A percentile compares a stretch with the other conserved stretches of the same genome.
Evolutionary conservation across 2,888 invertebrate genomes (phyloP).

Genomic region (Thymelicus acteon): DNA sequence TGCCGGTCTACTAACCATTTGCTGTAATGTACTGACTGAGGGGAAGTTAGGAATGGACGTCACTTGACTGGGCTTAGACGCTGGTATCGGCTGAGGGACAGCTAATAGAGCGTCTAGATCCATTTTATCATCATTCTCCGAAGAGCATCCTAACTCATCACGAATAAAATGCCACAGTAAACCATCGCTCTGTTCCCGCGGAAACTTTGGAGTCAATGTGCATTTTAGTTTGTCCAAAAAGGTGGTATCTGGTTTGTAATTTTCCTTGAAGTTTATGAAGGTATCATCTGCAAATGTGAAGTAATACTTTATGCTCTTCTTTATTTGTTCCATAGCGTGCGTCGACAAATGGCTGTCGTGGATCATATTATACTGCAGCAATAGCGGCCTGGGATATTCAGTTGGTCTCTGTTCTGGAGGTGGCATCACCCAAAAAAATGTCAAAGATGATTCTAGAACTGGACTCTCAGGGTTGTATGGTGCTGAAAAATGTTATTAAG

Average conservation of each 20-base stretch:
- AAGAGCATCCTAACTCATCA: conserved; percentile 88
- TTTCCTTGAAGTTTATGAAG: conserved; percentile 81
- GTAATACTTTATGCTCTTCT: conserved; percentile 93
- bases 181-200: conserved; percentile 91
- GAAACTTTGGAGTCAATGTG: conserved; percentile 92
- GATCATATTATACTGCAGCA: conserved; percentile 93
- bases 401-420: conserved; percentile 96
- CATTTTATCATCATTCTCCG: conserved; percentile 88
- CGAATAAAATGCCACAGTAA: conserved; percentile 92
- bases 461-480: conserved; percentile 93
- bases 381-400: conserved; percentile 96
- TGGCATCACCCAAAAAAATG: conserved; percentile 98
- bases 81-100: conserved; percentile 83
- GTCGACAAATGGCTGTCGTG: conserved; percentile 93
- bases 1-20: conserved; percentile 80
- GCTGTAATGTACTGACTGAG: conserved; percentile 79
- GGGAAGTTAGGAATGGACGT: conserved; percentile 76
- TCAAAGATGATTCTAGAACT: conserved; percentile 92
- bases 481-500: conserved; percentile 80
- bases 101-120: conserved; percentile 85
- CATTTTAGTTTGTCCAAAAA: conserved; percentile 94
- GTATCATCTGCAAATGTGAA: conserved; percentile 82
- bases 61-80: conserved; percentile 69
- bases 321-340: conserved; percentile 94
- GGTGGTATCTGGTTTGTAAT: conserved; percentile 88